A percentile compares a stretch with the other conserved stretches of the same genome.
Conservation (phyloP, 1,140 invertebrate species). For the Scylla paramamosain region DNA sequence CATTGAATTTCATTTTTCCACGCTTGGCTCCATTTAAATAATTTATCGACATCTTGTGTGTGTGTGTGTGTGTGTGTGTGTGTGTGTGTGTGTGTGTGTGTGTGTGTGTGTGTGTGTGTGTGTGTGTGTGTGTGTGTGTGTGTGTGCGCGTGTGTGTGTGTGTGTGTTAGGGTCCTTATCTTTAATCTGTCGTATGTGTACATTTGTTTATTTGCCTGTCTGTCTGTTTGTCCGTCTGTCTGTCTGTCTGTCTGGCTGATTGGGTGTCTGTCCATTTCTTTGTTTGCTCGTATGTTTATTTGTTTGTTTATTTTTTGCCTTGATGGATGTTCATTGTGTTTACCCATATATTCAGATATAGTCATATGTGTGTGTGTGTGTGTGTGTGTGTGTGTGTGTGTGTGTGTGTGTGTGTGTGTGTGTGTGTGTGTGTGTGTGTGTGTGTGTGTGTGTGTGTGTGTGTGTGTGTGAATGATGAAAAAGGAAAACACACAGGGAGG, state of each 20-base stretch:
- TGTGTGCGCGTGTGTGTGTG: neutral
- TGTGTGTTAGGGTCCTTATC: neutral
- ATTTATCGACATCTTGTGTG: too few relatives aligned
- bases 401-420: constrained; percentile 3
- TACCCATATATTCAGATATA: too few relatives aligned
- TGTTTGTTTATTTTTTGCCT: too few relatives aligned
- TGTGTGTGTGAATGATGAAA: neutral
- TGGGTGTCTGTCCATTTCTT: too few relatives aligned
- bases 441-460: constrained; percentile 20
- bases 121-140: constrained; percentile 20
- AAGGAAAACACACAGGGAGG: too few relatives aligned
- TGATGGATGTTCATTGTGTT: too few relatives aligned
- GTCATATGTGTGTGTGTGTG: neutral
- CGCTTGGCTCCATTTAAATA: too few relatives aligned
- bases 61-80: neutral
- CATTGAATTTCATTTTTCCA: too few relatives aligned
- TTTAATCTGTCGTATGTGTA: neutral
- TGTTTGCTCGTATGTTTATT: too few relatives aligned
- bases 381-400: constrained; percentile 3
- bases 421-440: constrained; percentile 1
- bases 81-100: constrained; percentile 11
- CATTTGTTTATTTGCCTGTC: neutral
- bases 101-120: neutral
- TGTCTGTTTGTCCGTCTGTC: neutral
- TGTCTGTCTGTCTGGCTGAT: neutral